Conservation (phyloP, 2,113 vertebrate genomes). For the Petromus typicus region DNA sequence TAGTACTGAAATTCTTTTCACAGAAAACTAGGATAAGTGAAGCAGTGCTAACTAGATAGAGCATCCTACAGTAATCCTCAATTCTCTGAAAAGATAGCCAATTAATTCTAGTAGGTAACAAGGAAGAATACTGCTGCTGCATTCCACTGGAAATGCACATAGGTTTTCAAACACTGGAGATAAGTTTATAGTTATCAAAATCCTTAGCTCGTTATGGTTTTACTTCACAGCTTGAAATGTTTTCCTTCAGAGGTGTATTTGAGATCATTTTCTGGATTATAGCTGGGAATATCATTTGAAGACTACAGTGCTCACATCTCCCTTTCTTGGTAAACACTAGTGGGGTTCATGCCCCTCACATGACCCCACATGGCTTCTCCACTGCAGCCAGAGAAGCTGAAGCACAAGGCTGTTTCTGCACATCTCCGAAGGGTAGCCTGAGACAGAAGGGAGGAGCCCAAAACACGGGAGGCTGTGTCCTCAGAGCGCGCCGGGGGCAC, state of each 20-base stretch:
- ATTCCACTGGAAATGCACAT: background rate
- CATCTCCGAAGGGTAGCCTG: slow-evolving; percentile 40
- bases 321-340: slow-evolving; percentile 19
- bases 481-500: background rate
- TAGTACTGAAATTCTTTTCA: background rate
- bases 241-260: slow-evolving; percentile 40
- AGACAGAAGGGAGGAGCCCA: background rate
- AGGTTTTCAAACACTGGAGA: background rate
- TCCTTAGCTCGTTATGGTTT: background rate
- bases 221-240: slow-evolving; percentile 37
- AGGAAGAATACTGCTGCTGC: background rate
- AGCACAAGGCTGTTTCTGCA: slow-evolving; percentile 32
- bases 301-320: background rate
- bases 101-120: background rate
- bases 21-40: background rate
- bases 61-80: background rate
- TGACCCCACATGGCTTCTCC: background rate
- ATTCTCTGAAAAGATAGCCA: slow-evolving; percentile 45
- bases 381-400: slow-evolving; percentile 36
- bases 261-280: background rate
- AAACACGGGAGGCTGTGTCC: slow-evolving; percentile 20
- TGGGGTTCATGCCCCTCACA: background rate
- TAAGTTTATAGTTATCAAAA: background rate
- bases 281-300: background rate
- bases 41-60: background rate